Base-by-base conservation (phyloP, 37 sponge, comb jelly and placozoan genomes). In the Halichondria panicea region DNA sequence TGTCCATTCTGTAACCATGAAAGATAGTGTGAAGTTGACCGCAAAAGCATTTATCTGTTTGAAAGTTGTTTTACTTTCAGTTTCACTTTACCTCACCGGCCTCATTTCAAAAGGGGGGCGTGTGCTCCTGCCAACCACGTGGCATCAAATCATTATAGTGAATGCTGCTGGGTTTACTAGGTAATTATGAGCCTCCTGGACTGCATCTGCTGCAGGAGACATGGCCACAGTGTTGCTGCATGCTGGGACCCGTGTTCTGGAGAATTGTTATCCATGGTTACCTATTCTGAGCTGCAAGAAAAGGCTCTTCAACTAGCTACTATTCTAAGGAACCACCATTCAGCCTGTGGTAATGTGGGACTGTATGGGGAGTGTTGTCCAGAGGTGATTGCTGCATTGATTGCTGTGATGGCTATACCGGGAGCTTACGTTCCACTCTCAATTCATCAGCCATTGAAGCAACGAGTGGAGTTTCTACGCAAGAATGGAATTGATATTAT, bases 161-260 rank as follows among this genome's bases (percentile, higher is more conserved):
- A n/a, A n/a, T n/a, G n/a, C n/a, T n/a, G n/a, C n/a, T n/a, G n/a
- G n/a, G n/a, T n/a, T n/a, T n/a, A n/a, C n/a, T 31, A 54, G 2
- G 15, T 28, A 4, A 48, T 42, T 4, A 79, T 79, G 80, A 70
- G 70, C 45, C 69, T 79, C 3, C 22, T 69, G 40, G 80, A 79
- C 60, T 69, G 80, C 46, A 58, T 79, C 34, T 79, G 80, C 80
- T 79, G 80, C 43, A 36, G 48, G 27, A 69, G 32, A 69, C 80
- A 79, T 43, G 32, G 27, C 32, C 32, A 43, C 13, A 27, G 70
- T 5, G 70, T 61, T 44, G 80, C 80, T 44, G 48, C 70, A 33
- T 44, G 28, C 4, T 79, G 58, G 70, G 61, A 79, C 31, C 50
- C 43, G 36, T 37, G 28, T 6, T 9, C 7, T 1, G 27, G 22